Evolutionary conservation across 2,113 vertebrate genomes (phyloP).

Genomic region (Corvus hawaiiensis): DNA sequence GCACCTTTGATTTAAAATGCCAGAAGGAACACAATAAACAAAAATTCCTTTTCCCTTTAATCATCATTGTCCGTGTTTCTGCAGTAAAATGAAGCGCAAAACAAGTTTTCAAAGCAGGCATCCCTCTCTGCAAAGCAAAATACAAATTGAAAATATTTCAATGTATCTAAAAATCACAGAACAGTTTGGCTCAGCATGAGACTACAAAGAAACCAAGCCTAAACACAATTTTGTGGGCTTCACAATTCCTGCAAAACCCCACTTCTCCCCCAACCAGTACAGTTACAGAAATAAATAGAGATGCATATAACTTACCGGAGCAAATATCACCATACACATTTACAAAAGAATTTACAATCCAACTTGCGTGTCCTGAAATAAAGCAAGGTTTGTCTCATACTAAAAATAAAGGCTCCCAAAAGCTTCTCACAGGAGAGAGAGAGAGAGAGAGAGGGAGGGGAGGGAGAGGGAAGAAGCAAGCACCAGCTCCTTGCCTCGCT

Average conservation of each 20-base stretch:
- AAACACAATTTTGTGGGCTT: conserved; percentile 30
- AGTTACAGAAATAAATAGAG: conserved; percentile 23
- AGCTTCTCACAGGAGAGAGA: conserved; percentile 62
- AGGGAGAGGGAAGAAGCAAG: conserved; percentile 36
- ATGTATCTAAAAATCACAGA: neutral
- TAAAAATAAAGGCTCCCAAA: conserved; percentile 76
- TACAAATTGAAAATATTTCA: neutral
- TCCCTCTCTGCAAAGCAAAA: conserved; percentile 28
- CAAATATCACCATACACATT: conserved; percentile 98
- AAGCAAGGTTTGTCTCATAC: conserved; percentile 78
- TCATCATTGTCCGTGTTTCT: neutral
- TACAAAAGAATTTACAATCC: conserved; percentile 84
- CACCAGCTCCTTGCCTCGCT: conserved; percentile 71
- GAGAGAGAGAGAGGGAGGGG: conserved; percentile 2
- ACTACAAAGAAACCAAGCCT: conserved; percentile 45
- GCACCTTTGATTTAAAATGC: neutral
- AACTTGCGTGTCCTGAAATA: conserved; percentile 77
- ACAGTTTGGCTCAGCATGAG: conserved; percentile 18
- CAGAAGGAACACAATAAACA: neutral
- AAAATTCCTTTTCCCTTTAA: neutral
- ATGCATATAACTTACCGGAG: conserved; percentile 82
- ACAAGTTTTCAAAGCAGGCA: conserved; percentile 69
- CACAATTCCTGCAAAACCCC: neutral
- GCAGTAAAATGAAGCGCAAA: conserved; percentile 61
- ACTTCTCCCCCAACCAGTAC: neutral